Conservation (phyloP, 2,888 invertebrate genomes). For the Cataglyphis altisquamis region DNA sequence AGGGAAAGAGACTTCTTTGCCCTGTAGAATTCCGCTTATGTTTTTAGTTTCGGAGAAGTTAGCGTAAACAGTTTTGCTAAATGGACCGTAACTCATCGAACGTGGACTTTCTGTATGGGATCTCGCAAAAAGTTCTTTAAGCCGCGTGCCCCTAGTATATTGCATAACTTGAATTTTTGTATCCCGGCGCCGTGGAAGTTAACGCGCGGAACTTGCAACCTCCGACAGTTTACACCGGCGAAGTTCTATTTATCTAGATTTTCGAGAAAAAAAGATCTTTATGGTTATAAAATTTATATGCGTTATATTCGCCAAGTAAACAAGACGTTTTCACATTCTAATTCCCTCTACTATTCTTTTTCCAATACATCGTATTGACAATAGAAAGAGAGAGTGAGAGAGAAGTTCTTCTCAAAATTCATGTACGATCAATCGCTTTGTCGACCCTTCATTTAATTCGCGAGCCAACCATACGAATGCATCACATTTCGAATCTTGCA, state of each 20-base stretch:
- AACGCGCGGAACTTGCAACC: slow-evolving; percentile 36
- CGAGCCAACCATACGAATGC: not conserved
- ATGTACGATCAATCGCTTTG: not conserved
- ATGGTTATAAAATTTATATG: slow-evolving; percentile 15
- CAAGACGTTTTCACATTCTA: not conserved
- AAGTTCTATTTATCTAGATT: slow-evolving; percentile 33
- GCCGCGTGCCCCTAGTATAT: slow-evolving; percentile 28
- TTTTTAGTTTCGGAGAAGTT: slow-evolving; percentile 45
- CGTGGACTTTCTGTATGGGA: slow-evolving; percentile 48
- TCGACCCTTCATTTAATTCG: not conserved
- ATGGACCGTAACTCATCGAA: slow-evolving; percentile 56
- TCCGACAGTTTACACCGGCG: slow-evolving; percentile 40
- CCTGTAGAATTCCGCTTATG: slow-evolving; percentile 47
- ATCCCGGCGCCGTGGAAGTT: slow-evolving; percentile 30
- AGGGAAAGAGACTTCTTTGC: slow-evolving; percentile 15
- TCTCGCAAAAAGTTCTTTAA: slow-evolving; percentile 46
- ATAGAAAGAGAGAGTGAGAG: not conserved
- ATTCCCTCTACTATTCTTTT: not conserved
- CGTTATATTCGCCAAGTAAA: not conserved
- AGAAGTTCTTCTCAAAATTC: not conserved
- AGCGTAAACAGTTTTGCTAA: slow-evolving; percentile 54
- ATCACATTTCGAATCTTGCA: not conserved
- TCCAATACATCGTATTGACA: not conserved
- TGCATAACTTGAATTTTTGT: slow-evolving; percentile 57
- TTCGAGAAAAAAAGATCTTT: slow-evolving; percentile 10